A percentile compares a stretch with the other conserved stretches of the same genome.
Evolutionary conservation across 2,888 invertebrate genomes (phyloP).

Genomic region (Apamea epomidion): DNA sequence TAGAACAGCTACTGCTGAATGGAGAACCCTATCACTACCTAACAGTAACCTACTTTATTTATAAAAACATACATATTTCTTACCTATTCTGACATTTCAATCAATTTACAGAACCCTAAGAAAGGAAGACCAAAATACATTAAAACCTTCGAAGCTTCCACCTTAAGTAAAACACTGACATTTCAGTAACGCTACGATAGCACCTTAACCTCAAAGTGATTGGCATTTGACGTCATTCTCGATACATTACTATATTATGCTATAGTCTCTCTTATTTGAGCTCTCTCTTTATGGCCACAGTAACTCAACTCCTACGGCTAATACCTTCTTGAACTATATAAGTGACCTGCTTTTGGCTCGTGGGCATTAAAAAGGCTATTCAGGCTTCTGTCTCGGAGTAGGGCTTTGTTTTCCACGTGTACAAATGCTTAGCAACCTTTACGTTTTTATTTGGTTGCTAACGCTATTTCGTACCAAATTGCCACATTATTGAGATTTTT

Average conservation of each 20-base stretch:
- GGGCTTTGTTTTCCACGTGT: slow-evolving; percentile 3
- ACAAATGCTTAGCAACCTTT: not conserved
- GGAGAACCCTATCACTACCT: not conserved
- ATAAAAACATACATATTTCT: not conserved
- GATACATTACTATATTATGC: slow-evolving; percentile 18
- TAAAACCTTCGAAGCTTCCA: slow-evolving; percentile 4
- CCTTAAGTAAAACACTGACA: slow-evolving; percentile 12
- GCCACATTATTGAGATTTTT: not conserved
- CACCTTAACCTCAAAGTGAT: slow-evolving; percentile 41
- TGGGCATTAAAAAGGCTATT: slow-evolving; percentile 37
- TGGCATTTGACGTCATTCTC: slow-evolving; percentile 58
- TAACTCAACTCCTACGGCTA: slow-evolving; percentile 41
- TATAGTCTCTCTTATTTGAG: slow-evolving; percentile 45
- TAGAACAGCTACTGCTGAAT: not conserved
- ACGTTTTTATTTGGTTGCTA: not conserved
- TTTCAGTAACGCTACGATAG: slow-evolving; percentile 22
- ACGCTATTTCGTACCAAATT: not conserved
- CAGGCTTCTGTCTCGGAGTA: slow-evolving; percentile 13
- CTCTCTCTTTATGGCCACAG: slow-evolving; percentile 39
- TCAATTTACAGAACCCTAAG: slow-evolving; percentile 1
- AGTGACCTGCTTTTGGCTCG: slow-evolving; percentile 37
- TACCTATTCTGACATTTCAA: slow-evolving; percentile 8
- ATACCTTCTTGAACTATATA: slow-evolving; percentile 50
- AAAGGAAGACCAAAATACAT: slow-evolving; percentile 9
- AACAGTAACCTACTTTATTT: not conserved